A percentile compares a stretch with the other conserved stretches of the same genome.
Conservation (phyloP, 2,113 vertebrate genomes). For the Ardeotis arabs region DNA sequence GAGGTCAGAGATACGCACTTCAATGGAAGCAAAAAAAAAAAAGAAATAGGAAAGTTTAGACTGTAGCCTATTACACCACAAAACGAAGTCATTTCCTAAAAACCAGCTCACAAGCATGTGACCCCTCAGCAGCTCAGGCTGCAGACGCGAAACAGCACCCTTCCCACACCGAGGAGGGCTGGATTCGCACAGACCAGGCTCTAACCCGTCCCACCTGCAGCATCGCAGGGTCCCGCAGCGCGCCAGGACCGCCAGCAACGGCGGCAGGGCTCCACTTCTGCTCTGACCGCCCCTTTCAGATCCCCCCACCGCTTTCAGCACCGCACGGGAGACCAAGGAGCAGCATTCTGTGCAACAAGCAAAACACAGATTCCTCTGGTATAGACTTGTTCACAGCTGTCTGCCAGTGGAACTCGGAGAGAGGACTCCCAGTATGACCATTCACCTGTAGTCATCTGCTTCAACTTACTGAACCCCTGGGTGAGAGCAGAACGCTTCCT, state of each 20-base stretch:
- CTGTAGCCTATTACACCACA: not conserved
- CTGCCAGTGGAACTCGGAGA: no score
- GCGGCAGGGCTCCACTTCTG: not conserved
- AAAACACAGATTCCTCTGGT: not conserved
- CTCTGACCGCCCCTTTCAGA: not conserved
- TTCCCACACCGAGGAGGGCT: not conserved
- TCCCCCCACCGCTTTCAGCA: no score
- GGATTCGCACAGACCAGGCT: fast-evolving
- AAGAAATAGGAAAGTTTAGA: not conserved
- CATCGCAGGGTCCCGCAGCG: not conserved
- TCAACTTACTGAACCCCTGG: no score
- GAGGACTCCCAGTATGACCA: not conserved
- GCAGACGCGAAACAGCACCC: not conserved
- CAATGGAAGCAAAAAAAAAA: not conserved
- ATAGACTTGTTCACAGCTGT: not conserved
- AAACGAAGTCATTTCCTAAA: not conserved
- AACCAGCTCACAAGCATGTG: not conserved
- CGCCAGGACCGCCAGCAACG: not conserved
- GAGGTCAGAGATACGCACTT: not conserved
- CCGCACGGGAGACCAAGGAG: fast-evolving
- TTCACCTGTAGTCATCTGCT: not conserved
- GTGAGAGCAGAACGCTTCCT: not conserved
- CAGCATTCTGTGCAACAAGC: not conserved
- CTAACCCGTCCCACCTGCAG: not conserved
- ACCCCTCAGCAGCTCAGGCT: not conserved